A percentile compares a stretch with the other conserved stretches of the same genome.
Conservation (phyloP, 35 echinoderm and acorn worm genomes). For the Apostichopus japonicus region DNA sequence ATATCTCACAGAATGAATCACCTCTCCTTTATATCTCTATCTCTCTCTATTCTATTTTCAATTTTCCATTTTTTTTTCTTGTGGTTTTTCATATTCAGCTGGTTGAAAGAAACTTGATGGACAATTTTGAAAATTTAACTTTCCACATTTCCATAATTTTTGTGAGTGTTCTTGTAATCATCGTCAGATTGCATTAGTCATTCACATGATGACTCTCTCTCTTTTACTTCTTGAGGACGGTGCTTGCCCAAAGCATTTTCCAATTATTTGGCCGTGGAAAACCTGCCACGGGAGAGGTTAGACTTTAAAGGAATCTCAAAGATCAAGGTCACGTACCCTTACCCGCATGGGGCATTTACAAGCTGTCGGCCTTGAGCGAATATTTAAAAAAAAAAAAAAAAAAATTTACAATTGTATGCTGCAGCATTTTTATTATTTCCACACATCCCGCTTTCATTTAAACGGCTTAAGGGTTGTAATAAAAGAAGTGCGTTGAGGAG, state of each 20-base stretch:
- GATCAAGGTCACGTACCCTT: not conserved
- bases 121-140: not conserved
- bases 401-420: not conserved
- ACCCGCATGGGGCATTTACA: not conserved
- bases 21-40: not conserved
- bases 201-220: slow-evolving; percentile 12
- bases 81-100: not conserved
- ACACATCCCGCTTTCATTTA: no score
- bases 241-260: slow-evolving; percentile 10
- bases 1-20: not conserved
- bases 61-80: not conserved
- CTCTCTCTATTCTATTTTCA: not conserved
- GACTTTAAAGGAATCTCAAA: not conserved
- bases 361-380: no score
- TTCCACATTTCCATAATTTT: not conserved
- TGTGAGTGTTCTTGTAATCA: slow-evolving; percentile 30
- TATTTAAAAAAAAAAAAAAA: not conserved
- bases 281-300: not conserved
- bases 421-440: not conserved
- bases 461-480: no score
- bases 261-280: not conserved
- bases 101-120: no score
- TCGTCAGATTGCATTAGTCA: slow-evolving; percentile 13
- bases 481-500: not conserved
- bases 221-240: not conserved